Evolutionary conservation across 2,888 invertebrate genomes (phyloP).

Genomic region (Lapara coniferarum): DNA sequence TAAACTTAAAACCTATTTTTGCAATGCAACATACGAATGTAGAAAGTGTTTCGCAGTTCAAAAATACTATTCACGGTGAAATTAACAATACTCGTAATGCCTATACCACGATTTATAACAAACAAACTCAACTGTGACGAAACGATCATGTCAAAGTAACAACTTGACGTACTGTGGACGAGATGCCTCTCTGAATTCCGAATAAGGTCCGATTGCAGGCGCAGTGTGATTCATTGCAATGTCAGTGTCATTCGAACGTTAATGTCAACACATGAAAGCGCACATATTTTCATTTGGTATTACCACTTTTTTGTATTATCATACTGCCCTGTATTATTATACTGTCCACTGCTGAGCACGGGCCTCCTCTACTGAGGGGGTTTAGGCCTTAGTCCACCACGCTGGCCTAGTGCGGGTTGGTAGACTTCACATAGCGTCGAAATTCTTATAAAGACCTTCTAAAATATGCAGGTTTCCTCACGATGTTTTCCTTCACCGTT

Average conservation of each 20-base stretch:
- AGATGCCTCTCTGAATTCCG: constrained; percentile 35
- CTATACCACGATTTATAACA: not conserved
- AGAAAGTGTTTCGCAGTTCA: not conserved
- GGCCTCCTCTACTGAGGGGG: too few species aligned
- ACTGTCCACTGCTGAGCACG: too few species aligned
- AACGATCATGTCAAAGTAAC: constrained; percentile 33
- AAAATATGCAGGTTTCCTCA: too few species aligned
- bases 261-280: constrained; percentile 19
- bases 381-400: too few species aligned
- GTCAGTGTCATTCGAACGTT: constrained; percentile 21
- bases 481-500: too few species aligned
- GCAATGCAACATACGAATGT: not conserved
- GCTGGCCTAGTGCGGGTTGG: too few species aligned
- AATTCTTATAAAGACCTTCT: too few species aligned
- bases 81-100: not conserved
- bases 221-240: constrained; percentile 41
- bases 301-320: constrained; percentile 40
- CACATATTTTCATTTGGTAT: constrained; percentile 35
- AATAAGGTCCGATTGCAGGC: constrained; percentile 40
- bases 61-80: not conserved
- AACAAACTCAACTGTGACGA: constrained; percentile 6
- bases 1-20: not conserved
- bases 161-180: constrained; percentile 35
- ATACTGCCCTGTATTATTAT: too few species aligned
- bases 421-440: too few species aligned